These are phyloP conservation scores for Meandrina meandrites DNA, from an alignment of 92 coral and sea anemone species.

Conservation along the genomic window DNA sequence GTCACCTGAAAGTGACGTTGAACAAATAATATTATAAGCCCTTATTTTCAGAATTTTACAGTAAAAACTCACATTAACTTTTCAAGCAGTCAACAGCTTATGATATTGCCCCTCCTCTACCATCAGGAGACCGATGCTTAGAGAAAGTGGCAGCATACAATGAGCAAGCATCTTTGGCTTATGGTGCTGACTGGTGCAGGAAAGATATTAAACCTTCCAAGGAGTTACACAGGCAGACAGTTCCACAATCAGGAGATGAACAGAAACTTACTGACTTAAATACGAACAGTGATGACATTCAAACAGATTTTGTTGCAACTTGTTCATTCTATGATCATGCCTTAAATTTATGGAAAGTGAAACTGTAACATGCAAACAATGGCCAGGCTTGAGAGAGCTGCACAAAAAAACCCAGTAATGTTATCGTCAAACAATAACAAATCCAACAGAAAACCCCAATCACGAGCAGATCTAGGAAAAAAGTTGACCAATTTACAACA, in stretches of 20 bases:
- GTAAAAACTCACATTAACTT: too few species aligned
- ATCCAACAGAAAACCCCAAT: too few species aligned
- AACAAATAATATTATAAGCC: too few species aligned
- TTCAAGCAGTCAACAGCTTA: background rate
- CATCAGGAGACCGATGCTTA: conserved; percentile 37
- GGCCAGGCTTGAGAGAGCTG: background rate
- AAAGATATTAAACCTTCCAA: background rate
- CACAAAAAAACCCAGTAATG: background rate
- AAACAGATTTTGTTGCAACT: conserved; percentile 72
- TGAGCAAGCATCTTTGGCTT: conserved; percentile 82
- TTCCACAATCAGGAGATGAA: conserved; percentile 14
- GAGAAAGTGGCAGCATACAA: conserved; percentile 68
- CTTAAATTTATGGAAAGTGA: conserved; percentile 85
- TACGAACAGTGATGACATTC: background rate
- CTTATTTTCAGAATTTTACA: too few species aligned
- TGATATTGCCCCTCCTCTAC: background rate
- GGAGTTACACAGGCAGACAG: background rate
- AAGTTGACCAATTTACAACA: too few species aligned
- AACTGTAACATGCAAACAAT: background rate
- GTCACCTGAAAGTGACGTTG: too few species aligned
- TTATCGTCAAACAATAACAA: too few species aligned
- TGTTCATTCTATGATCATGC: conserved; percentile 97
- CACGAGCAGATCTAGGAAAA: too few species aligned
- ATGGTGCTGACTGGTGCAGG: conserved; percentile 95
- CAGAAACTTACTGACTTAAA: background rate